A percentile compares a stretch with the other conserved stretches of the same genome.
phyloP scores from a whole-genome alignment of 2,113 vertebrate genomes.

The Notothenia rossii region DNA sequence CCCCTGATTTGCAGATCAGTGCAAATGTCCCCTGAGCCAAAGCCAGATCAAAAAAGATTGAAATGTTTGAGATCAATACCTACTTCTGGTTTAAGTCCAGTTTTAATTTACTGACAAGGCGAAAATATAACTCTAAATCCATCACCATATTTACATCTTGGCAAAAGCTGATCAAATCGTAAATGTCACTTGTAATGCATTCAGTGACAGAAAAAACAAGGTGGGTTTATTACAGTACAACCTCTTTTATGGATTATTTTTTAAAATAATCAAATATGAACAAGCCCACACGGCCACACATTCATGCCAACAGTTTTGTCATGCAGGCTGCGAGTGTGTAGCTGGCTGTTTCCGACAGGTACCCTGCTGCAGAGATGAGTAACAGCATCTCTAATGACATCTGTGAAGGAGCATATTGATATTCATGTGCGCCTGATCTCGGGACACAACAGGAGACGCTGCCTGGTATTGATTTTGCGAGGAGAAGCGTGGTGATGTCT shows the following conservation, averaged over 20 bases:
- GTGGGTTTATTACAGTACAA: neutral
- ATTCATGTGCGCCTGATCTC: conserved; percentile 40
- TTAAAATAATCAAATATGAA: neutral
- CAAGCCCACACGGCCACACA: neutral
- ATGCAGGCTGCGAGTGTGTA: neutral
- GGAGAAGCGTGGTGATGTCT: conserved; percentile 14
- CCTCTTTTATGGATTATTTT: neutral
- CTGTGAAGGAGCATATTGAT: conserved; percentile 23
- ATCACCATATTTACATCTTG: neutral
- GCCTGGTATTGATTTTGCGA: conserved; percentile 33
- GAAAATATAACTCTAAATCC: too few relatives aligned
- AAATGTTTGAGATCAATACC: neutral
- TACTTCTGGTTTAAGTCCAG: neutral
- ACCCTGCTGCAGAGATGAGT: conserved; percentile 26
- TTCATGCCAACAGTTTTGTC: neutral
- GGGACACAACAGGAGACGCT: conserved; percentile 4
- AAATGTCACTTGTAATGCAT: neutral
- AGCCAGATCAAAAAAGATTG: neutral
- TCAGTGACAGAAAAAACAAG: neutral
- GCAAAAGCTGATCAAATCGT: neutral
- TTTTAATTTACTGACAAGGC: neutral
- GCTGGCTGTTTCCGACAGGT: conserved; percentile 14
- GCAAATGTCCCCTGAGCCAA: too few relatives aligned
- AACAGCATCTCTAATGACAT: conserved; percentile 29
- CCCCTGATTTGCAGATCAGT: too few relatives aligned